Base-by-base conservation (phyloP, 2,113 vertebrate genomes). In the Garra rufa region DNA sequence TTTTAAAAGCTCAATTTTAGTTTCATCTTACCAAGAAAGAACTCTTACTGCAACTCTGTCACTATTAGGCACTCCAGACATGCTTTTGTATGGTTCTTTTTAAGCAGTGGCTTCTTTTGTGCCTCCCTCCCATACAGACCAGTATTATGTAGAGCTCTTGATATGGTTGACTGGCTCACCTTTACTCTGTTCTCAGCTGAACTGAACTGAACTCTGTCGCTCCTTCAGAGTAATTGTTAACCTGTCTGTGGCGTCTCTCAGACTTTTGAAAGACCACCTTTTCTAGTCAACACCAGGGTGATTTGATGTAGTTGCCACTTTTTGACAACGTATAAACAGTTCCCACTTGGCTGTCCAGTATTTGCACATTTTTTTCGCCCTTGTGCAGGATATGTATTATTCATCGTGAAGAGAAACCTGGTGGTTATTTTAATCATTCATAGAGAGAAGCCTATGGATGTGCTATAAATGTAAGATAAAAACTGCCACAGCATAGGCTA, bases 391-490 rank as follows among this genome's bases (percentile, higher is more conserved):
- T 41, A 65, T 80, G 24, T 30, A 82, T 82, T 70, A 82, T 70
- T 70, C 65, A 82, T 82, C 21, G 9, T 46, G 19, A 38, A 82
- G 63, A 52, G 44, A 67, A n/a, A 30, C 43, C 77, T 24, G 28
- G 28, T 70, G 63, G 44, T 50, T 34, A 50, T 69, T 81, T 81
- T 8, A 81, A 81, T 69, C 11, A 70, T 81, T 69, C 30, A 70
- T 70, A 52, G 28, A 1, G 38, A 11, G 75, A 46, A 43, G 38
- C 76, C 46, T 41, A 52, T 50, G 24, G 11, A 50, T 41, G 11
- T 46, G 19, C 10, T 21, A 19, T 48, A 19, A 52, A 28, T 57
- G 9, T 30, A 55, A 55, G 48, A 30, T 21, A 50, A 30, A 15
- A 44, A 75, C 24, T 28, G 17, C 44, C 48, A 55, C 24, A 55